Conservation (phyloP, 2,797 vertebrate genomes). For the Lagocephalus sceleratus region DNA sequence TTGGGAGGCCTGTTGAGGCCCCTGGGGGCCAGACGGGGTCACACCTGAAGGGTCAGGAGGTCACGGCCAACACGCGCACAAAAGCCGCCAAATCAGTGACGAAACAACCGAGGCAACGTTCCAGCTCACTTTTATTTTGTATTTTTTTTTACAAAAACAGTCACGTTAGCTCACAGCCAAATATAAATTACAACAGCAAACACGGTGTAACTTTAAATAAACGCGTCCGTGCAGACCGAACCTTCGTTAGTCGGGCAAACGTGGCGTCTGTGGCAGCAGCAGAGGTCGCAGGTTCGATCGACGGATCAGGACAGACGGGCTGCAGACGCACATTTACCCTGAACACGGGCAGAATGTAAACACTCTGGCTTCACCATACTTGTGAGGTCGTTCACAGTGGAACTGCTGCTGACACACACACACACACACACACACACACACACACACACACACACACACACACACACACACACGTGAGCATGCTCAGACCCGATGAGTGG, state of each 20-base stretch:
- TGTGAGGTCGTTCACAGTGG: no score
- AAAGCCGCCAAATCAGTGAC: no score
- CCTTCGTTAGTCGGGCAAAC: no score
- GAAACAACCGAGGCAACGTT: no score
- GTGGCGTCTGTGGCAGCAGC: slow-evolving; percentile 21
- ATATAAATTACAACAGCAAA: slow-evolving; percentile 81
- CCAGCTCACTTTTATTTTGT: slow-evolving; percentile 60
- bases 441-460: not conserved
- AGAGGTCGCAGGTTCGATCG: not conserved
- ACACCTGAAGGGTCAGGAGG: no score
- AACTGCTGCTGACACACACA: not conserved
- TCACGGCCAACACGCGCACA: no score
- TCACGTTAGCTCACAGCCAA: slow-evolving; percentile 67
- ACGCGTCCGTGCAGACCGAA: slow-evolving; percentile 27
- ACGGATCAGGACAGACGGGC: not conserved
- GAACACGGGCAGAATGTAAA: no score
- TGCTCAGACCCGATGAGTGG: not conserved
- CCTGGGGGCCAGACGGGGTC: no score
- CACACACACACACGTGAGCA: not conserved
- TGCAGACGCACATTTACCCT: not conserved
- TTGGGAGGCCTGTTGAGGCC: no score
- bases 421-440: not conserved
- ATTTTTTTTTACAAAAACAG: slow-evolving; percentile 57
- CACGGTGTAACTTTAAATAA: slow-evolving; percentile 67
- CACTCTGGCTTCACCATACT: no score